phyloP scores from a whole-genome alignment of 2,888 invertebrate genomes.

The Venusia cambrica region DNA sequence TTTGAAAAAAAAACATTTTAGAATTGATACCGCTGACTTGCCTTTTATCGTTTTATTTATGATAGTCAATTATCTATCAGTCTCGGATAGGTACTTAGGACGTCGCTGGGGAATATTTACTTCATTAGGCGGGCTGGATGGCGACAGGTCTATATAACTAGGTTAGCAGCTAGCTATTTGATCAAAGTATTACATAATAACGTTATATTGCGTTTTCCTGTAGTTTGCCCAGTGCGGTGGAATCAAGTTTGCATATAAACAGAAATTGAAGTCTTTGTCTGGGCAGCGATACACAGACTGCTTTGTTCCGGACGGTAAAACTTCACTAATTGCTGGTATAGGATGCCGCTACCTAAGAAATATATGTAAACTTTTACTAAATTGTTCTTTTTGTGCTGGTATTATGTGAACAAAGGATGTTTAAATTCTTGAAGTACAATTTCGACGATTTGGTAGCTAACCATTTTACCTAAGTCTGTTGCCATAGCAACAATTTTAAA shows the following conservation, averaged over 20 bases:
- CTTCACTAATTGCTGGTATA: conserved; percentile 25
- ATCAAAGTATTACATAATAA: conserved; percentile 56
- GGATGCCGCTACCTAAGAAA: conserved; percentile 9
- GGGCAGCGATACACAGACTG: conserved; percentile 21
- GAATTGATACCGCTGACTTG: conserved; percentile 12
- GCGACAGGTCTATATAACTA: conserved; percentile 59
- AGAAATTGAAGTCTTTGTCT: conserved; percentile 36
- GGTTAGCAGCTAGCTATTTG: conserved; percentile 63
- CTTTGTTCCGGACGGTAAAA: conserved; percentile 27
- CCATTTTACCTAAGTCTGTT: too few relatives aligned
- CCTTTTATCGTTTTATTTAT: conserved; percentile 15
- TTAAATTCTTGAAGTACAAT: not conserved
- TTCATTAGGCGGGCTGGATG: conserved; percentile 49
- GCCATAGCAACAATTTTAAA: too few relatives aligned
- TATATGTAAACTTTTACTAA: conserved; percentile 11
- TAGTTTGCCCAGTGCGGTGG: conserved; percentile 31
- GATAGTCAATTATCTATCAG: conserved; percentile 13
- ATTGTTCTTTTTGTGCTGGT: conserved; percentile 2
- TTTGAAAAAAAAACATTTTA: too few relatives aligned
- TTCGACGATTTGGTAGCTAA: not conserved
- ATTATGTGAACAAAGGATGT: conserved; percentile 3
- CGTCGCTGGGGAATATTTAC: conserved; percentile 41
- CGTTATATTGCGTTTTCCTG: conserved; percentile 46
- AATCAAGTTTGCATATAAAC: conserved; percentile 36
- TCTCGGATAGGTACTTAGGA: conserved; percentile 18